Evolutionary conservation across 2,797 vertebrate species (phyloP), one percentile per base, ranked within the genome.

Genomic region (Premnoplex brunnescens): DNA sequence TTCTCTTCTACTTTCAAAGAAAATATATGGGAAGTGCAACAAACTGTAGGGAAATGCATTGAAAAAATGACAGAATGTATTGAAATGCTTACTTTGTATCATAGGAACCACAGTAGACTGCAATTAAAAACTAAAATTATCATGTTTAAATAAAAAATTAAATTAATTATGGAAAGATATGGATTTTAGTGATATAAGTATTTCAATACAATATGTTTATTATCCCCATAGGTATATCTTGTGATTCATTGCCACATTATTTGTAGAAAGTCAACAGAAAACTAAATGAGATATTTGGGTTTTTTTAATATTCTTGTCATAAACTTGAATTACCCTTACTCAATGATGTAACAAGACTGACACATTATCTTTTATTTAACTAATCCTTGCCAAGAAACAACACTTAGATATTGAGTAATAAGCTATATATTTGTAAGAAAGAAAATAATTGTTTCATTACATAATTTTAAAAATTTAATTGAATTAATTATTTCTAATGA

Each of bases 361-460:
- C 34, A 55, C 3, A 49, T n/a, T 59, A 16, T 78, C 24, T 78
- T 90, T 84, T 80, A 44, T 88, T 88, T 87, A 49, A 81, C 41
- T 51, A 73, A 78, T 83, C 24, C 54, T 48, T 80, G 21, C 24
- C 73, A 75, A 59, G 21, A 24, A 91, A 28, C 5, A 62, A 32
- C 16, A 48, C 2, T 32, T 77, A 32, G 87, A 85, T 77, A 76
- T 51, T 85, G 41, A 93, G 41, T 48, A 86, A 48, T 43, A 89
- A 78, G 12, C 6, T 52, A 91, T 30, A 30, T 7, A 54, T 55
- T 75, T 72, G 28, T 43, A 83, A 52, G 51, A 62, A 72, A 48
- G 11, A 80, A 96, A 91, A 55, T 18, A 49, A 52, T 66, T 89
- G n/a, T 90, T 97, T 93, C 23, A 44, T 92, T 26, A 77, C 23